A percentile compares a stretch with the other conserved stretches of the same genome.
phyloP scores from a whole-genome alignment of 1,140 invertebrate genomes.

The Medauroidea extradentata region DNA sequence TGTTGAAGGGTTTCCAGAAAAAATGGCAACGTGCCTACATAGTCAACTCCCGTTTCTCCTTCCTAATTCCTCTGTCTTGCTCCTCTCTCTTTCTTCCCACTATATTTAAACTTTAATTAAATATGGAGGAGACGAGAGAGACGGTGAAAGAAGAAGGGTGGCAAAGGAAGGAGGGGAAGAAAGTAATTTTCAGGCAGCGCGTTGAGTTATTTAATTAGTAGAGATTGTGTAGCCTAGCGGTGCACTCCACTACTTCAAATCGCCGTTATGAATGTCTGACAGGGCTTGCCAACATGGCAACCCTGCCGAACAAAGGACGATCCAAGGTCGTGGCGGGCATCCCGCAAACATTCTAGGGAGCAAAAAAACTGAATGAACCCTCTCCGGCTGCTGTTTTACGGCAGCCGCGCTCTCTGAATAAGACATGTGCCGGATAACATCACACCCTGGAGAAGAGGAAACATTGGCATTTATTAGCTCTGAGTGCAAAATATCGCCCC shows the following conservation, averaged over 20 bases:
- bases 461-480: too few species aligned
- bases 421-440: too few species aligned
- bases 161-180: background rate
- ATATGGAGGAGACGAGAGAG: constrained; percentile 8
- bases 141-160: background rate
- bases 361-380: too few species aligned
- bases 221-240: background rate
- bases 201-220: constrained; percentile 12
- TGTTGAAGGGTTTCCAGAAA: background rate
- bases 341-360: too few species aligned
- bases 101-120: constrained; percentile 14
- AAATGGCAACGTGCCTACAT: background rate
- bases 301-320: background rate
- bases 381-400: too few species aligned
- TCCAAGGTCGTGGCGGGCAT: too few species aligned
- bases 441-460: too few species aligned
- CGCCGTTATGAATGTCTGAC: constrained; percentile 6
- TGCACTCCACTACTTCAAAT: background rate
- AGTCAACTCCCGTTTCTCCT: background rate
- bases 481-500: too few species aligned
- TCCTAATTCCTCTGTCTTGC: too few species aligned
- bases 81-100: background rate
- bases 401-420: too few species aligned
- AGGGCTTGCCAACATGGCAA: constrained; percentile 5
- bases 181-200: constrained; percentile 10